phyloP scores from a whole-genome alignment of 1,140 invertebrate genomes.

The Lucilia cuprina region DNA sequence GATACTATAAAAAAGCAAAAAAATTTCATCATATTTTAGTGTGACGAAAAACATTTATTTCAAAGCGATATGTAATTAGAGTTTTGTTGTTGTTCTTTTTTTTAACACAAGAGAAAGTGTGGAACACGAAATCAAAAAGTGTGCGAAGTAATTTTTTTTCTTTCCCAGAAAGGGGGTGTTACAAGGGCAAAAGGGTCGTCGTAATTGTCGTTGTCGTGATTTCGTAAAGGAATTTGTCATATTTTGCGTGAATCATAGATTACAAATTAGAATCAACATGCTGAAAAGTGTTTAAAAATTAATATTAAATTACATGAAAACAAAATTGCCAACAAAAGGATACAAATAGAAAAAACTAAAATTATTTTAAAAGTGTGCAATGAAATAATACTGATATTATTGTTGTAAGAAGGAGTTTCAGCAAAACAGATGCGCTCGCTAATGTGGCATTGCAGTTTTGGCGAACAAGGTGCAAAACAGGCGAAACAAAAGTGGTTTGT shows the following conservation, averaged over 20 bases:
- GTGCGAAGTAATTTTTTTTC: not conserved
- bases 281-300: not conserved
- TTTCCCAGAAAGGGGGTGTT: not conserved
- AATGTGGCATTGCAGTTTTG: not conserved
- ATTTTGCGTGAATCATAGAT: constrained; percentile 19
- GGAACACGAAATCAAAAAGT: not conserved
- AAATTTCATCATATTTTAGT: not conserved
- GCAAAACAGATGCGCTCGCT: not conserved
- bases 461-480: constrained; percentile 26
- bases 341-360: not conserved
- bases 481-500: constrained; percentile 59
- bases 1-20: not conserved
- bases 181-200: constrained; percentile 8
- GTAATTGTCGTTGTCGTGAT: not conserved
- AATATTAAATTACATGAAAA: too few species aligned
- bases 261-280: constrained; percentile 7
- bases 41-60: not conserved
- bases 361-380: not conserved
- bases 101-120: constrained; percentile 23
- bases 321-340: not conserved
- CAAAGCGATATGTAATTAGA: not conserved
- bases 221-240: constrained; percentile 24
- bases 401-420: not conserved
- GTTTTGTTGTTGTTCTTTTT: not conserved
- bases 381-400: not conserved